Percentiles rank a stretch among this genome's conserved stretches.
phyloP scores from a whole-genome alignment of 2,888 invertebrate genomes.

The Lycaena phlaeas region DNA sequence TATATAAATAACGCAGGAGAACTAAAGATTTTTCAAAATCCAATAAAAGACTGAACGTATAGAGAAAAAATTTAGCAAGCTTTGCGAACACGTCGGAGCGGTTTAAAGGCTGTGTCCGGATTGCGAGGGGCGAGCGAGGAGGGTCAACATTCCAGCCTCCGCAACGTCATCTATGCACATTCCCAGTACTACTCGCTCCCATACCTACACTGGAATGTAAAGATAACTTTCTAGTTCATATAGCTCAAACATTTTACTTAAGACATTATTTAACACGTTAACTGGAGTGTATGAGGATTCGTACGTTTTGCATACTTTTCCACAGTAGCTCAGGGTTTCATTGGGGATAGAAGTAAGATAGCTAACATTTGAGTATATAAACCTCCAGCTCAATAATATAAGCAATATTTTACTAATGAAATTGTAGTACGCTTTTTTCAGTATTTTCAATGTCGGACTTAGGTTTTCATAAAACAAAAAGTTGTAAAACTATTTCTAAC shows the following conservation, averaged over 20 bases:
- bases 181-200: slow-evolving; percentile 24
- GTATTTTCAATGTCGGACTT: too few relatives aligned
- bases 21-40: slow-evolving; percentile 26
- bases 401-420: too few relatives aligned
- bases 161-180: slow-evolving; percentile 48
- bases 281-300: neutral
- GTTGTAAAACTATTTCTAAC: too few relatives aligned
- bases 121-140: slow-evolving; percentile 59
- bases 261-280: slow-evolving; percentile 7
- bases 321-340: neutral
- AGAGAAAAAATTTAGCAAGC: slow-evolving; percentile 71
- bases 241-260: slow-evolving; percentile 6
- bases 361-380: too few relatives aligned
- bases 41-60: slow-evolving; percentile 59
- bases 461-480: too few relatives aligned
- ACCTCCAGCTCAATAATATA: too few relatives aligned
- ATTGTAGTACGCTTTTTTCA: too few relatives aligned
- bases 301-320: neutral
- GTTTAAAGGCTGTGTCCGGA: slow-evolving; percentile 71
- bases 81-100: slow-evolving; percentile 69
- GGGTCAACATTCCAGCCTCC: slow-evolving; percentile 62
- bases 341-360: too few relatives aligned
- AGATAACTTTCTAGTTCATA: slow-evolving; percentile 16
- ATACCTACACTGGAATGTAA: slow-evolving; percentile 9
- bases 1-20: too few relatives aligned